Percentiles rank a stretch among this genome's conserved stretches.
Conservation (phyloP, 2,113 vertebrate species). For the Cricetomys ansorgei region DNA sequence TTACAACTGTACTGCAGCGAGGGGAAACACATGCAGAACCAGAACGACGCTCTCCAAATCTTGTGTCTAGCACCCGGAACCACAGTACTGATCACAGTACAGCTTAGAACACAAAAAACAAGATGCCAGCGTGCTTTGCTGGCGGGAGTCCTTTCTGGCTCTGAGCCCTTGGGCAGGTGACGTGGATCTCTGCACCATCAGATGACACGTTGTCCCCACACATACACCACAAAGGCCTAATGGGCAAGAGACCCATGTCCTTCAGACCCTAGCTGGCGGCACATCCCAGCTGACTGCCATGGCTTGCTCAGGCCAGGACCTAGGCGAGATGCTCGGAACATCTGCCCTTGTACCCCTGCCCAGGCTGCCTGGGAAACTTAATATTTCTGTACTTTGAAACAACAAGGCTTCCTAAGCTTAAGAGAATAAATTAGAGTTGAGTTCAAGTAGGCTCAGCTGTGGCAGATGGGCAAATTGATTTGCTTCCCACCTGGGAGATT, state of each 20-base stretch:
- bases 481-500: slow-evolving; percentile 96
- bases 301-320: not conserved
- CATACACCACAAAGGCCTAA: slow-evolving; percentile 61
- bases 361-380: slow-evolving; percentile 88
- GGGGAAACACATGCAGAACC: not conserved
- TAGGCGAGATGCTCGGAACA: not conserved
- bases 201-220: slow-evolving; percentile 76
- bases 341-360: slow-evolving; percentile 74
- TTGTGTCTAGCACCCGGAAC: not conserved
- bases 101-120: slow-evolving; percentile 70
- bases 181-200: slow-evolving; percentile 72
- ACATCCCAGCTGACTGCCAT: not conserved
- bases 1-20: not conserved
- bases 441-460: slow-evolving; percentile 92
- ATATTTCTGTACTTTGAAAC: slow-evolving; percentile 91
- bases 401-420: slow-evolving; percentile 90
- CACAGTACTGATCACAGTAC: not conserved
- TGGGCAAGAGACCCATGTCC: not conserved
- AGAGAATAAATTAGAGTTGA: slow-evolving; percentile 95
- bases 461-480: slow-evolving; percentile 93
- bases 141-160: slow-evolving; percentile 42
- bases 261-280: not conserved
- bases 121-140: slow-evolving; percentile 78
- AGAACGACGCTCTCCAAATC: not conserved
- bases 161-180: slow-evolving; percentile 76